Evolutionary conservation across 1,140 invertebrate genomes (phyloP).

Genomic region (Drosophila tristis): DNA sequence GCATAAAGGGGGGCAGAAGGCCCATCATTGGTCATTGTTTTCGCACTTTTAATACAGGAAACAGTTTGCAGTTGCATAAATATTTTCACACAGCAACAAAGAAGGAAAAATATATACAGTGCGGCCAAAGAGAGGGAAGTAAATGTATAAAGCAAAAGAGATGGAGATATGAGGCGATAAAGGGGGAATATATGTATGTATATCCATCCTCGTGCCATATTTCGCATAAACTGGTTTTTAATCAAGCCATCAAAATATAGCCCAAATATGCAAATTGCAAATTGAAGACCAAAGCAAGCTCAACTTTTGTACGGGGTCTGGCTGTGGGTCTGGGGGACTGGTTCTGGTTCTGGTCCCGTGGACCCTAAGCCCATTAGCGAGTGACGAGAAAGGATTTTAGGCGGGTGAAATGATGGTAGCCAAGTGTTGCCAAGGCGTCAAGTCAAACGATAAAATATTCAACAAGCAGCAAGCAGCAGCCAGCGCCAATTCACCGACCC

Average conservation of each 20-base stretch:
- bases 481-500: not conserved
- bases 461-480: slow-evolving; percentile 32
- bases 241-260: slow-evolving; percentile 53
- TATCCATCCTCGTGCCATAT: not conserved
- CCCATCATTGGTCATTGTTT: slow-evolving; percentile 31
- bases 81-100: slow-evolving; percentile 35
- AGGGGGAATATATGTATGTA: too few relatives aligned
- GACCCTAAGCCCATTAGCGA: slow-evolving; percentile 59
- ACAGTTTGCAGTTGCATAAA: slow-evolving; percentile 64
- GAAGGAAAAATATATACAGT: not conserved
- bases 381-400: slow-evolving; percentile 73
- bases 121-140: too few relatives aligned
- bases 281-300: slow-evolving; percentile 30
- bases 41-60: slow-evolving; percentile 57
- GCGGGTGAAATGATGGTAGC: slow-evolving; percentile 59
- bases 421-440: slow-evolving; percentile 77
- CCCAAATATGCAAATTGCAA: slow-evolving; percentile 47
- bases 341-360: not conserved
- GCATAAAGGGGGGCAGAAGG: not conserved
- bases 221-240: slow-evolving; percentile 37
- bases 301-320: too few relatives aligned
- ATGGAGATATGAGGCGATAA: too few relatives aligned
- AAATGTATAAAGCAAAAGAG: too few relatives aligned
- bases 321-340: not conserved
- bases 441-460: slow-evolving; percentile 82